These are phyloP conservation scores for Cyclopterus lumpus DNA, from an alignment of 2,797 vertebrate genomes.

Conservation along the genomic window DNA sequence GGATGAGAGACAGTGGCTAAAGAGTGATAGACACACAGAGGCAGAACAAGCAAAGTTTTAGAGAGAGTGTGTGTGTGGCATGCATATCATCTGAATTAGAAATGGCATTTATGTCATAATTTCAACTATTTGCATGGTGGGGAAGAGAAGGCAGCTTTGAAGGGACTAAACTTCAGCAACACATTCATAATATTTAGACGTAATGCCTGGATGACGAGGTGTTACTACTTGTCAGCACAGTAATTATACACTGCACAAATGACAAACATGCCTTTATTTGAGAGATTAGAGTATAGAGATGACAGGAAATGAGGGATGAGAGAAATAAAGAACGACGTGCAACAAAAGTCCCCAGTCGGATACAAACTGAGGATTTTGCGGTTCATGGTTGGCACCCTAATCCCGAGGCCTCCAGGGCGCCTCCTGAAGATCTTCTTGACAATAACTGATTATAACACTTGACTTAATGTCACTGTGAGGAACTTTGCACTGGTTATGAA, in stretches of 20 bases:
- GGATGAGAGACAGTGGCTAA: slow-evolving; percentile 3
- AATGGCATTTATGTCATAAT: not conserved
- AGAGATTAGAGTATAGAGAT: not conserved
- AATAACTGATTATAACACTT: not conserved
- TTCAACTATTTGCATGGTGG: not conserved
- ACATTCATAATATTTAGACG: not conserved
- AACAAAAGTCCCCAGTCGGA: not conserved
- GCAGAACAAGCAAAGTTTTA: not conserved
- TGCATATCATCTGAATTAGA: not conserved
- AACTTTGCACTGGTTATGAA: not conserved
- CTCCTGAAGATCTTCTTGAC: not conserved
- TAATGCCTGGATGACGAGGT: not conserved
- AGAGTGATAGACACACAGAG: not conserved
- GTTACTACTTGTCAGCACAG: not conserved
- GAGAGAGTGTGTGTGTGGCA: not conserved
- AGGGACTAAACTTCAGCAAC: not conserved
- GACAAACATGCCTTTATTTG: slow-evolving; percentile 1
- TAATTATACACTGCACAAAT: not conserved
- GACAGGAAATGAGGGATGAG: not conserved
- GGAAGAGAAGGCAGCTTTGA: not conserved
- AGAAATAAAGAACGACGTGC: not conserved
- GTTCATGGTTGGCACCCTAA: not conserved
- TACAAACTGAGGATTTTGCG: not conserved
- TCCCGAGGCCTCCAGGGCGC: not conserved
- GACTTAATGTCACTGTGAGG: not conserved